Conservation (phyloP, 2,113 vertebrate genomes). For the Salvator merianae region DNA sequence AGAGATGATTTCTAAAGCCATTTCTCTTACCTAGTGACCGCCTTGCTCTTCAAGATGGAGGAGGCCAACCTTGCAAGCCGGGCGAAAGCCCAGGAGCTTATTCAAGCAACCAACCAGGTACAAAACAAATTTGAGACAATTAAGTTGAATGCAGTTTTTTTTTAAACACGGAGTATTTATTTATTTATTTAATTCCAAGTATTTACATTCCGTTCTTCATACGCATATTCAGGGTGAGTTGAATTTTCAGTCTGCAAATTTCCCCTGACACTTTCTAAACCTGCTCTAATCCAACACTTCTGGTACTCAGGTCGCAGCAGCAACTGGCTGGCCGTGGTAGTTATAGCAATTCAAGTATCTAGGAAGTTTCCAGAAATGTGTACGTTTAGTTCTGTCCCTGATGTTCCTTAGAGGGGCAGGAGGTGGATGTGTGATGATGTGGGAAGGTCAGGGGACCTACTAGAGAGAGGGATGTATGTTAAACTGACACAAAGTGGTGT, state of each 20-base stretch:
- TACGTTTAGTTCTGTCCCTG: neutral
- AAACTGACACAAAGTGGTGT: neutral
- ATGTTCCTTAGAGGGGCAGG: neutral
- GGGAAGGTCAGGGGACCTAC: neutral
- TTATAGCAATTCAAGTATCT: neutral
- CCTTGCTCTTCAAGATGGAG: slow-evolving; percentile 94
- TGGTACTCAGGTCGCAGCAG: neutral
- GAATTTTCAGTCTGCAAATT: too few species aligned
- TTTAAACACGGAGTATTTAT: too few species aligned
- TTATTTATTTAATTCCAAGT: too few species aligned
- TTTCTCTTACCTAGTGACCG: slow-evolving; percentile 77
- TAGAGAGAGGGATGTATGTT: neutral
- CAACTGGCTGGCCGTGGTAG: neutral
- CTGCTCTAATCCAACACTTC: too few species aligned
- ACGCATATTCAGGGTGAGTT: too few species aligned
- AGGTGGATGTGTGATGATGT: neutral
- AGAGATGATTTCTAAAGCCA: neutral
- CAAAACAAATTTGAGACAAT: neutral
- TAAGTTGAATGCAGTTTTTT: neutral
- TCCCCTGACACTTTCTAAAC: too few species aligned
- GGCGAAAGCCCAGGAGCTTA: slow-evolving; percentile 92
- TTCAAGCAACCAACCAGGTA: slow-evolving; percentile 94
- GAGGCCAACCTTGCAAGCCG: slow-evolving; percentile 90
- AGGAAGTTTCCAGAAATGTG: neutral
- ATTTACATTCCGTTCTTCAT: too few species aligned